Conservation (phyloP, 2,113 vertebrate species). For the Ardeotis arabs region DNA sequence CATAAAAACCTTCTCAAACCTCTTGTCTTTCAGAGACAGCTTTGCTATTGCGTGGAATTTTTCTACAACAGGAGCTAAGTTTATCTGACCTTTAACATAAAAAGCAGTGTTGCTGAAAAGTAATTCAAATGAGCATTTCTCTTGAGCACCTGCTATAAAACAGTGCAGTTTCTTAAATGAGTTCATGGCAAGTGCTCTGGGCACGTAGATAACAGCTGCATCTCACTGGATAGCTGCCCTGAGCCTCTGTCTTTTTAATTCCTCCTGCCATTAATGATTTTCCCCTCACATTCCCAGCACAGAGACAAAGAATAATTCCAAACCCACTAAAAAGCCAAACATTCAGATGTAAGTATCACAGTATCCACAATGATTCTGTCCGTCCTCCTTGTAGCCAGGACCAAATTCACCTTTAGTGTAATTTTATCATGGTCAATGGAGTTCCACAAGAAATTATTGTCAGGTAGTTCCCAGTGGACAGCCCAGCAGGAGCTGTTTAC, state of each 20-base stretch:
- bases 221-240: not conserved
- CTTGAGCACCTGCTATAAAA: not conserved
- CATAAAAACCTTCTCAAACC: not conserved
- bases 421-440: not conserved
- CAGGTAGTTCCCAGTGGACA: not conserved
- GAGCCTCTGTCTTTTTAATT: not conserved
- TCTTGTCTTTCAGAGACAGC: not conserved
- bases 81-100: not conserved
- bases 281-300: not conserved
- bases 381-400: not conserved
- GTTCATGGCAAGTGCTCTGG: not conserved
- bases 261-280: not conserved
- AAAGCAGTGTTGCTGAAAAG: not conserved
- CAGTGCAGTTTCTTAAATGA: not conserved
- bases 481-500: not conserved
- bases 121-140: not conserved
- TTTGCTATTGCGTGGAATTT: not conserved
- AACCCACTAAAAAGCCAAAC: not conserved
- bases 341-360: not conserved
- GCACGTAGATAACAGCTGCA: not conserved
- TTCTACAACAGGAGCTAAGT: not conserved
- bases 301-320: not conserved
- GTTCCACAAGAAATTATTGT: not conserved
- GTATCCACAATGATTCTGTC: not conserved
- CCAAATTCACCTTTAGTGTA: not conserved